Conservation (phyloP, 2,113 vertebrate species). For the human region DNA sequence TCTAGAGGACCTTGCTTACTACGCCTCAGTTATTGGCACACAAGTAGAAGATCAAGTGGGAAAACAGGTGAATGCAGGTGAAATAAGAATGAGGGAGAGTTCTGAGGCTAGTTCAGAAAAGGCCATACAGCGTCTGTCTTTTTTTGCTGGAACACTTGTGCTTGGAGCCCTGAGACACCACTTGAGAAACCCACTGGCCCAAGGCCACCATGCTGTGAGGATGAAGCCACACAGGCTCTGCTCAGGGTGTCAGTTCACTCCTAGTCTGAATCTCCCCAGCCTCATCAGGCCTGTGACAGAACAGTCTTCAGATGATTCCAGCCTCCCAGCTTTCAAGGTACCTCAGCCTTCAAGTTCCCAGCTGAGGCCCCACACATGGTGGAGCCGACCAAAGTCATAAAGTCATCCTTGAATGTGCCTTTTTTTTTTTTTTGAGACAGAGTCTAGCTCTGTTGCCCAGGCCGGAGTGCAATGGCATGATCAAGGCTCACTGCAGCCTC, state of each 20-base stretch:
- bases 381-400: not conserved
- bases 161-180: not conserved
- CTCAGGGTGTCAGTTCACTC: not conserved
- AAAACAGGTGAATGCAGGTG: not conserved
- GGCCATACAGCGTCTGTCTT: not conserved
- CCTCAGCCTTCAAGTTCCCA: not conserved
- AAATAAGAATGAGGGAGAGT: not conserved
- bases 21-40: not conserved
- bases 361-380: not conserved
- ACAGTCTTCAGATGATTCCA: not conserved
- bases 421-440: no score
- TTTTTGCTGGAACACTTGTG: not conserved
- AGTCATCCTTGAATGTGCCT: not conserved
- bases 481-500: no score
- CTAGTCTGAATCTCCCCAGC: not conserved
- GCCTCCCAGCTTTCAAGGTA: not conserved
- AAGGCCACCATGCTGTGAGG: no score
- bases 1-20: not conserved
- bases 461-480: no score
- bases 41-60: not conserved
- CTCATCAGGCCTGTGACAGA: not conserved
- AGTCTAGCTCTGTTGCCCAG: no score
- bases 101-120: not conserved
- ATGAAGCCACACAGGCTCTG: not conserved
- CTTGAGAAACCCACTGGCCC: not conserved